Conservation (phyloP, 2,113 vertebrate species). For the Onychostoma macrolepis region DNA sequence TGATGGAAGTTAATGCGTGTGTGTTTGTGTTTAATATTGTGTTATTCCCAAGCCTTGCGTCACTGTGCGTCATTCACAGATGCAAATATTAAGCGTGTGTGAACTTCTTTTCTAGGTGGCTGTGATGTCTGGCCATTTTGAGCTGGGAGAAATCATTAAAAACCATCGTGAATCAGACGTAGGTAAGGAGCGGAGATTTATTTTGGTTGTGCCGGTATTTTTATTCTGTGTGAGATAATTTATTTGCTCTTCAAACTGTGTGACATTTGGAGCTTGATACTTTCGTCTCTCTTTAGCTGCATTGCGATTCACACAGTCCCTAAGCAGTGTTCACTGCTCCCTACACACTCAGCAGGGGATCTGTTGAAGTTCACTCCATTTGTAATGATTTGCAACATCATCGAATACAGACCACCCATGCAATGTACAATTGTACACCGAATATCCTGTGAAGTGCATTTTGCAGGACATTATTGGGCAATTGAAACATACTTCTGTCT, state of each 20-base stretch:
- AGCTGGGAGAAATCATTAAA: conserved; percentile 90
- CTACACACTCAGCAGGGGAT: background rate
- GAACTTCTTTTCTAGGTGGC: conserved; percentile 79
- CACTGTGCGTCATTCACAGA: conserved; percentile 21
- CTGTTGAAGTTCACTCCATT: background rate
- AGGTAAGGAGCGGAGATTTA: conserved; percentile 75
- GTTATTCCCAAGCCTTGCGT: conserved; percentile 22
- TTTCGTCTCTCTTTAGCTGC: conserved; percentile 21
- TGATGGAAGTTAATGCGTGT: conserved; percentile 12
- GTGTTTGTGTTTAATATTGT: conserved; percentile 29
- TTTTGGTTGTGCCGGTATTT: conserved; percentile 33
- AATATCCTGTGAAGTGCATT: background rate
- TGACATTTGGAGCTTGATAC: conserved; percentile 12
- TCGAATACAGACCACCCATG: background rate
- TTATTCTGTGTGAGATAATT: conserved; percentile 17
- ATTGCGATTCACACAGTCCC: background rate
- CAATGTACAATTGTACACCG: background rate
- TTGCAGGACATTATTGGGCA: background rate
- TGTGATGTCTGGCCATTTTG: conserved; percentile 91
- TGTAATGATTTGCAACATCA: background rate
- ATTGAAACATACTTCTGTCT: background rate
- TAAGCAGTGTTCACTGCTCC: background rate
- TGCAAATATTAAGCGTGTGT: background rate
- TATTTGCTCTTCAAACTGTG: background rate
- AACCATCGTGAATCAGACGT: conserved; percentile 87